These are phyloP conservation scores for Stenchaetothrips biformis DNA, from an alignment of 2,888 invertebrate species.

Conservation along the genomic window DNA sequence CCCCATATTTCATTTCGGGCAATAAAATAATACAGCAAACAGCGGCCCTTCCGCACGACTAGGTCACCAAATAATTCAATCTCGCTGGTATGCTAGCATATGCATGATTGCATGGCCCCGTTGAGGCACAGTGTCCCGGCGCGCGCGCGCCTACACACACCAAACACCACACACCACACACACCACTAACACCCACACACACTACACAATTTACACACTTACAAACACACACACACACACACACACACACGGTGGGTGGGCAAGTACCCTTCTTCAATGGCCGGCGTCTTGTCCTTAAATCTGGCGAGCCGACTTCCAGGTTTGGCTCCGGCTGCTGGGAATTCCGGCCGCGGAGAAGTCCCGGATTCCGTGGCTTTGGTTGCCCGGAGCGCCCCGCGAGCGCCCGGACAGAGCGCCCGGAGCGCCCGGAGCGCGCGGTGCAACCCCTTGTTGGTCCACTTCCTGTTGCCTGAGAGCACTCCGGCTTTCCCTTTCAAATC, in stretches of 20 bases:
- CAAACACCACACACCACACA: too few relatives aligned
- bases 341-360: background rate
- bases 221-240: background rate
- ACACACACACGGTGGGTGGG: background rate
- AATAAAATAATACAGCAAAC: too few relatives aligned
- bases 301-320: slow-evolving; percentile 6
- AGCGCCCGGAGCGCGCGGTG: too few relatives aligned
- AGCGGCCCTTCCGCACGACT: background rate
- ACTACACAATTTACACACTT: too few relatives aligned
- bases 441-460: slow-evolving; percentile 1
- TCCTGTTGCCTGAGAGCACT: slow-evolving; percentile 22
- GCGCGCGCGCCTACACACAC: background rate
- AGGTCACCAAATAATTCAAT: slow-evolving; percentile 23
- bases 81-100: slow-evolving; percentile 22
- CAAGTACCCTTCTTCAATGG: background rate
- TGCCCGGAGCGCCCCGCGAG: background rate
- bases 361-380: background rate
- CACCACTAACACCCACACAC: too few relatives aligned
- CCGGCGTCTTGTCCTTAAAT: background rate
- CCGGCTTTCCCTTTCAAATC: slow-evolving; percentile 23
- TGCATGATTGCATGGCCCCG: slow-evolving; percentile 17
- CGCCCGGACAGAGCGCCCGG: background rate
- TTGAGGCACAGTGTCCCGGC: slow-evolving; percentile 15
- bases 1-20: too few relatives aligned
- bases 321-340: background rate